Percentiles rank a stretch among this genome's conserved stretches.
Evolutionary conservation across 1,140 invertebrate species (phyloP).

Genomic region (Meloidogyne exigua): DNA sequence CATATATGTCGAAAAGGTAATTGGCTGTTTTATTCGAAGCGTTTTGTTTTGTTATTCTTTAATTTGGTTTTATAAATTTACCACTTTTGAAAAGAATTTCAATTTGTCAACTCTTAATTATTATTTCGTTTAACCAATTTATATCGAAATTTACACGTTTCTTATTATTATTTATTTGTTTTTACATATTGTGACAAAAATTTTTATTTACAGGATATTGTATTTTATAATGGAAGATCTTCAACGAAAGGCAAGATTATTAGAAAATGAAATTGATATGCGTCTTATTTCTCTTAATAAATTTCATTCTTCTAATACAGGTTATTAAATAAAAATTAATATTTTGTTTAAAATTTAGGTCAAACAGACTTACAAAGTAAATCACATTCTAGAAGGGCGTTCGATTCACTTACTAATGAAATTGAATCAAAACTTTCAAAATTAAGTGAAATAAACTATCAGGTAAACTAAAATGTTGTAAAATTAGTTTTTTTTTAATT

Average conservation of each 20-base stretch:
- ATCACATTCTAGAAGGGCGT: constrained; percentile 17
- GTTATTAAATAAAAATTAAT: constrained; percentile 13
- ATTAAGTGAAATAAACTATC: constrained; percentile 36
- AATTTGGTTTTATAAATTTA: not conserved
- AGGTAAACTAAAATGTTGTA: constrained; percentile 11
- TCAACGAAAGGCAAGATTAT: constrained; percentile 35
- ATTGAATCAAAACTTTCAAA: constrained; percentile 32
- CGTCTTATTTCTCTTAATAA: constrained; percentile 35
- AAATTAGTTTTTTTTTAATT: constrained; percentile 3
- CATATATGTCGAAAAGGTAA: too few species aligned
- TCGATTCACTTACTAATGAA: constrained; percentile 32
- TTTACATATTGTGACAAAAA: not conserved
- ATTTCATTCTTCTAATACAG: constrained; percentile 25
- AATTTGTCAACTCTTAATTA: not conserved
- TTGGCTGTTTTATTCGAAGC: too few species aligned
- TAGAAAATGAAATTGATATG: constrained; percentile 40
- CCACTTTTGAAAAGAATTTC: too few species aligned
- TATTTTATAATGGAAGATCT: constrained; percentile 26
- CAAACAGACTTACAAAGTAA: constrained; percentile 32
- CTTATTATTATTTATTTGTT: not conserved
- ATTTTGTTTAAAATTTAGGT: constrained; percentile 19
- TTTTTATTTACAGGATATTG: not conserved
- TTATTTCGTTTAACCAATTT: not conserved
- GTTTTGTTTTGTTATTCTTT: too few species aligned
- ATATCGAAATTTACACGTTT: not conserved